Evolutionary conservation across 2,797 vertebrate species (phyloP), one percentile per base, ranked within the genome.

Genomic region (Pipistrellus kuhlii): DNA sequence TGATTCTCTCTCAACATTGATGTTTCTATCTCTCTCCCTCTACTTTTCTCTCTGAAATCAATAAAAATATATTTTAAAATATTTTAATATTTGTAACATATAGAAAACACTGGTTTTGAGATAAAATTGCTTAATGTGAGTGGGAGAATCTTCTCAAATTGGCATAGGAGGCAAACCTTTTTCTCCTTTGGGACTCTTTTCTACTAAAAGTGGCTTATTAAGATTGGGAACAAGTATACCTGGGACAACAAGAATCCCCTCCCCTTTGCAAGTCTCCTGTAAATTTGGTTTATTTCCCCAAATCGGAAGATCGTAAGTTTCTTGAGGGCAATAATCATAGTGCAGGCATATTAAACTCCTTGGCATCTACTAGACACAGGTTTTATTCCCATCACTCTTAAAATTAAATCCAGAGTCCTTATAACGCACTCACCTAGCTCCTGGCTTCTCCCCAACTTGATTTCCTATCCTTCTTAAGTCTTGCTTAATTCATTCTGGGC

Each of bases 341-440:
- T 32, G 44, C 32, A 94, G 38, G 75, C 11, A 44, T 82, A 71
- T 82, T 32, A 82, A 41, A 85, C 38, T 80, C 66, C 35, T 53
- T 80, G 66, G 23, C 9, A 38, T 6, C 71, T 88, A 41, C 17
- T 71, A 64, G 55, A 71, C 44, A 86, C 75, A 68, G 35, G 32
- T 55, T 81, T 75, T 68, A 51, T 73, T 86, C 11, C 48, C 14
- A 86, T 81, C 25, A 90, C 14, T 73, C 75, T 68, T 91, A 86
- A 27, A 91, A 82, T 75, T 85, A 86, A 73, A 57, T 48, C 15
- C 53, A 64, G 18, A 81, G 30, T 73, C 10, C 21, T 81, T 81
- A 72, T 23, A 85, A 64, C 35, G 46, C n/a, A n/a, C 23, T 85
- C n/a, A 78, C 27, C 44, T 23, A 13, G 38, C 10, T 68, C 23